Percentiles rank a stretch among this genome's conserved stretches.
Evolutionary conservation across 1,140 invertebrate species (phyloP).

Genomic region (Triops longicaudatus): DNA sequence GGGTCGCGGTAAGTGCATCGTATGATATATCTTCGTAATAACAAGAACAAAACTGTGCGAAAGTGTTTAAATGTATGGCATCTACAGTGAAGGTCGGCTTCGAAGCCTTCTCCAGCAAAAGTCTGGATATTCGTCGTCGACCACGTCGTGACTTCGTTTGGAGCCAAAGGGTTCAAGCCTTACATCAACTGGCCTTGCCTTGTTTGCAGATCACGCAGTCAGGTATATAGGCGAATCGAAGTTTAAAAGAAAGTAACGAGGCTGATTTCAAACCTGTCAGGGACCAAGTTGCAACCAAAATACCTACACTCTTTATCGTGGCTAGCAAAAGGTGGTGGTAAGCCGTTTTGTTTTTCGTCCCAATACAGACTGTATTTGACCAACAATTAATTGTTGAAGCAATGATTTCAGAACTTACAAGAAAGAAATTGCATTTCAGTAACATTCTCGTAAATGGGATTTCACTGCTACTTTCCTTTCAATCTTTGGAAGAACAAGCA

Average conservation of each 20-base stretch:
- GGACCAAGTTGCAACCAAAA: background rate
- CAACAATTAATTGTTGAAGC: background rate
- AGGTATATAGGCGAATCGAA: background rate
- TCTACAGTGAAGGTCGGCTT: too few species aligned
- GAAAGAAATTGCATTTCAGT: too few species aligned
- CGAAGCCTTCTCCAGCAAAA: too few species aligned
- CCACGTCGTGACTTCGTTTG: constrained; percentile 7
- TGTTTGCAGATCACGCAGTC: background rate
- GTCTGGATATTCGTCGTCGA: background rate
- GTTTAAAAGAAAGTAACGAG: background rate
- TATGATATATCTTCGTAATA: too few species aligned
- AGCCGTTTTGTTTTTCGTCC: too few species aligned
- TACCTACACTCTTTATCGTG: background rate
- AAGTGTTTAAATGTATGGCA: too few species aligned
- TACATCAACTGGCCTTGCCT: background rate
- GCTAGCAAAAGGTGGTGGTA: background rate
- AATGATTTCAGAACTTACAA: background rate
- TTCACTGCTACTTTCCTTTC: background rate
- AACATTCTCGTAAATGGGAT: too few species aligned
- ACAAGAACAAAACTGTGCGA: too few species aligned
- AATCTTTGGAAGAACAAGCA: background rate
- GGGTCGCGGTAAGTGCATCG: too few species aligned
- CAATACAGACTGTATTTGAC: background rate
- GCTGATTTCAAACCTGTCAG: background rate
- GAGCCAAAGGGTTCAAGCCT: constrained; percentile 6